A percentile compares a stretch with the other conserved stretches of the same genome.
Conservation (phyloP, 2,797 vertebrate species). For the Myripristis jacobus region DNA sequence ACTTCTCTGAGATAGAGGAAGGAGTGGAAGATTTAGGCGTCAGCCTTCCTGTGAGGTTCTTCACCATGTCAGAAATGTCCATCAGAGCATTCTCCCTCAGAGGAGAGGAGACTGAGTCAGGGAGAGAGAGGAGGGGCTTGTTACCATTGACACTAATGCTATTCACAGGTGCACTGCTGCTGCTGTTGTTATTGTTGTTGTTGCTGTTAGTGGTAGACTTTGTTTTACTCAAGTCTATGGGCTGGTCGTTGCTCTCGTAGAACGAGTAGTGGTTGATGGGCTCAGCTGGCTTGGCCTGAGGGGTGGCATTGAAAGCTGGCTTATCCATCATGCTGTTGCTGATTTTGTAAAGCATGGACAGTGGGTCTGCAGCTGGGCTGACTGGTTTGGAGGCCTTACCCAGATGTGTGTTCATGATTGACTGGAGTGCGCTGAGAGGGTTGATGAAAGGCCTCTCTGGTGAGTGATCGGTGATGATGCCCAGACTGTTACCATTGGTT, state of each 20-base stretch:
- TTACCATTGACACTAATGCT: constrained; percentile 81
- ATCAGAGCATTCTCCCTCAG: constrained; percentile 96
- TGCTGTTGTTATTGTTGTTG: constrained; percentile 73
- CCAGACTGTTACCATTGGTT: constrained; percentile 93
- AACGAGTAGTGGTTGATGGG: constrained; percentile 91
- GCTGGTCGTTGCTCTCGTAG: constrained; percentile 95
- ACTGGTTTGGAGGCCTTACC: constrained; percentile 95
- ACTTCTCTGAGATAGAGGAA: constrained; percentile 97
- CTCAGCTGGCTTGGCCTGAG: constrained; percentile 91
- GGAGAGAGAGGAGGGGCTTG: constrained; percentile 85
- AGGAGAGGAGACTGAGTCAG: constrained; percentile 91
- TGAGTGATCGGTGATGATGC: constrained; percentile 98
- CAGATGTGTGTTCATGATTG: constrained; percentile 99
- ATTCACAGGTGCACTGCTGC: constrained; percentile 58
- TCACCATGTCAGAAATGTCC: constrained; percentile 99
- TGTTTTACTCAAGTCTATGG: constrained; percentile 97
- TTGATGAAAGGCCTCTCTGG: constrained; percentile 97
- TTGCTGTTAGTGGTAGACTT: constrained; percentile 85
- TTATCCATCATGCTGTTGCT: constrained; percentile 99
- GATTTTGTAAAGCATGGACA: constrained; percentile 99
- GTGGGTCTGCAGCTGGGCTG: constrained; percentile 91
- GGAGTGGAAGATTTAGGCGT: constrained; percentile 99
- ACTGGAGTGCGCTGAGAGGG: constrained; percentile 97
- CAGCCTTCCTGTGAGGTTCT: constrained; percentile 97
- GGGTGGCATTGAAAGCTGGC: constrained; percentile 87